Percentiles rank a stretch among this genome's conserved stretches.
Evolutionary conservation across 2,888 invertebrate species (phyloP).

Genomic region (Antheraea yamamai): DNA sequence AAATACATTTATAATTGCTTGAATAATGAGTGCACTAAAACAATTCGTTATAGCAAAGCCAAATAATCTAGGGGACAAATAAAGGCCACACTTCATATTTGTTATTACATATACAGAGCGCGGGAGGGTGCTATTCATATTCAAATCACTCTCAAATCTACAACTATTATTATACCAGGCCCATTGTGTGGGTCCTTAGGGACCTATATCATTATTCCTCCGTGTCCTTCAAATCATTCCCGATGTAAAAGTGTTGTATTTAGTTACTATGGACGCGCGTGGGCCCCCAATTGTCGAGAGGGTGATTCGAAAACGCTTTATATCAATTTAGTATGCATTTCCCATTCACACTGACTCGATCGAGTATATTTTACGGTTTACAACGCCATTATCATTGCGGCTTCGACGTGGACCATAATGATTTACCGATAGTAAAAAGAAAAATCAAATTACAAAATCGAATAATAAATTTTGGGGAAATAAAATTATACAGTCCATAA

Average conservation of each 20-base stretch:
- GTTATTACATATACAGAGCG: slow-evolving; percentile 73
- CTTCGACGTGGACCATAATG: slow-evolving; percentile 47
- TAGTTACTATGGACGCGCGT: slow-evolving; percentile 53
- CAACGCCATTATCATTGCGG: slow-evolving; percentile 45
- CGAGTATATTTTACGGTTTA: slow-evolving; percentile 62
- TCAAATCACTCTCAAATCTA: slow-evolving; percentile 81
- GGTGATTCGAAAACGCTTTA: slow-evolving; percentile 71
- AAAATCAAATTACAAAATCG: slow-evolving; percentile 41
- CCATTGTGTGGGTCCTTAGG: slow-evolving; percentile 76
- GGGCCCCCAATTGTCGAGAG: slow-evolving; percentile 61
- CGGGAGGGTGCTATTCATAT: slow-evolving; percentile 80
- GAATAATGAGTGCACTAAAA: slow-evolving; percentile 60
- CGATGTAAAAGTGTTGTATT: slow-evolving; percentile 69
- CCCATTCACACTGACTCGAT: slow-evolving; percentile 60
- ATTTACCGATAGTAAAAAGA: slow-evolving; percentile 54
- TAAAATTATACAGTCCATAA: slow-evolving; percentile 57
- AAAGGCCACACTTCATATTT: slow-evolving; percentile 80
- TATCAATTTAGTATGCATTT: slow-evolving; percentile 73
- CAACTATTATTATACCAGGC: slow-evolving; percentile 78
- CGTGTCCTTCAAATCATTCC: slow-evolving; percentile 73
- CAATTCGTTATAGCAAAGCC: slow-evolving; percentile 73
- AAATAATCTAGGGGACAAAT: slow-evolving; percentile 68
- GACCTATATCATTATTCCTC: slow-evolving; percentile 77
- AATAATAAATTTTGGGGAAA: slow-evolving; percentile 46
- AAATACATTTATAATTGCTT: slow-evolving; percentile 66